Evolutionary conservation across 1,140 invertebrate species (phyloP), one percentile per base, ranked within the genome.

Genomic region (Asobara japonica): DNA sequence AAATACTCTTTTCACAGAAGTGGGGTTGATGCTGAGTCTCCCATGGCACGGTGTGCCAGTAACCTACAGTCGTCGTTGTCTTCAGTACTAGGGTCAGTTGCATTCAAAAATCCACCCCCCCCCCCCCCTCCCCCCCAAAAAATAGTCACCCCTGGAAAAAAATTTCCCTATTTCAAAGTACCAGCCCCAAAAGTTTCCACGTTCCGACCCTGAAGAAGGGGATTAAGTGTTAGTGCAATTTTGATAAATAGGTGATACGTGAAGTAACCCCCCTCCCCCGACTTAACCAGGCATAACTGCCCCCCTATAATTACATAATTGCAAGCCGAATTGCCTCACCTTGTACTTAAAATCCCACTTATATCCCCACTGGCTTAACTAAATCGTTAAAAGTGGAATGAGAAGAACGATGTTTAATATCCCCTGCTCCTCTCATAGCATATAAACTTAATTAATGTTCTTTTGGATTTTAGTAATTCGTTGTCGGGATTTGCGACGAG

Each of bases 401-500:
- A 41, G 41, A 38, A 41, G 29, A 56, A 25, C 0, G 25, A 22
- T 56, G 8, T 22, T 56, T 22, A 22, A 10, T 56, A 6, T 56
- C 6, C 51, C 51, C 25, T 10, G 20, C 8, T 56, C 25, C 25
- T 56, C n/a, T 8, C n/a, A 8, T 45, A 8, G 16, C n/a, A 8
- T 45, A 18, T 25, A 10, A 18, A 56, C 25, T 45, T 18, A 45
- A 45, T 18, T 45, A 16, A 45, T 13, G 41, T 13, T 16, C n/a
- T 45, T 22, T 48, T 60, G 72, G 71, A 51, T 71, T 71, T 70
- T 80, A 88, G 86, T 88, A 72, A 86, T 87, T 77, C 82, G 84
- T 81, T 88, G 86, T 77, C 84, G 84, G 77, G 86, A 88, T 74
- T 76, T 88, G 61, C 78, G 81, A 71, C 80, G 86, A 66, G 77